Conservation (phyloP, 2,888 invertebrate species). For the Spisula solida region DNA sequence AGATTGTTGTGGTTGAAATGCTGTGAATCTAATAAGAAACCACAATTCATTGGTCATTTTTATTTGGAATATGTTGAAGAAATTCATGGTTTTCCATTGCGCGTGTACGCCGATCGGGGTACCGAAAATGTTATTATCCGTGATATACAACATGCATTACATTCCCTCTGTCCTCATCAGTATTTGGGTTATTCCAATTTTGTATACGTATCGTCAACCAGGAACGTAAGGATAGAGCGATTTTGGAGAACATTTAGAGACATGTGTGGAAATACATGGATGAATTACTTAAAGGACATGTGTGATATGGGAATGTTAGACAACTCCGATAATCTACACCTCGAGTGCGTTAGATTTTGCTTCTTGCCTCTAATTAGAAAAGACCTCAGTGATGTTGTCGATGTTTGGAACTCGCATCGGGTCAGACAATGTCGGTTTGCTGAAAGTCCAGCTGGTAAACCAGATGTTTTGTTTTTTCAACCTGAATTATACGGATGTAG, state of each 20-base stretch:
- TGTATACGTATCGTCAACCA: slow-evolving; percentile 53
- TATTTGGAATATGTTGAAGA: neutral
- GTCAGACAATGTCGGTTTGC: too few species aligned
- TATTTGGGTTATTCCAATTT: slow-evolving; percentile 36
- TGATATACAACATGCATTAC: slow-evolving; percentile 39
- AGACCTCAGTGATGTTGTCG: too few species aligned
- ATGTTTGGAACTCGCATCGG: too few species aligned
- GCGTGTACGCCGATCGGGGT: slow-evolving; percentile 56
- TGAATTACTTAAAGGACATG: slow-evolving; percentile 51
- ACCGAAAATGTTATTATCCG: slow-evolving; percentile 52
- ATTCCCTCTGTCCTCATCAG: neutral
- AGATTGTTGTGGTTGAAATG: slow-evolving; percentile 71
- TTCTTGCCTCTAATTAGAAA: too few species aligned
- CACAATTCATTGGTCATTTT: slow-evolving; percentile 45
- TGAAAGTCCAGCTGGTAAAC: too few species aligned
- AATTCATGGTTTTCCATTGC: neutral
- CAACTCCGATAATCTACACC: too few species aligned
- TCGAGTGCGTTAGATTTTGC: too few species aligned
- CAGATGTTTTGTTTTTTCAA: too few species aligned
- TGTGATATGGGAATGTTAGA: slow-evolving; percentile 40
- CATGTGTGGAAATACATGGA: slow-evolving; percentile 58
- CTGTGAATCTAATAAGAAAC: slow-evolving; percentile 62
- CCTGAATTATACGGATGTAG: too few species aligned
- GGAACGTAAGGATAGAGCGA: slow-evolving; percentile 65
- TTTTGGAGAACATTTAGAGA: slow-evolving; percentile 63